These are phyloP conservation scores for Bactericera cockerelli DNA, from an alignment of 1,140 invertebrate genomes.

Conservation along the genomic window DNA sequence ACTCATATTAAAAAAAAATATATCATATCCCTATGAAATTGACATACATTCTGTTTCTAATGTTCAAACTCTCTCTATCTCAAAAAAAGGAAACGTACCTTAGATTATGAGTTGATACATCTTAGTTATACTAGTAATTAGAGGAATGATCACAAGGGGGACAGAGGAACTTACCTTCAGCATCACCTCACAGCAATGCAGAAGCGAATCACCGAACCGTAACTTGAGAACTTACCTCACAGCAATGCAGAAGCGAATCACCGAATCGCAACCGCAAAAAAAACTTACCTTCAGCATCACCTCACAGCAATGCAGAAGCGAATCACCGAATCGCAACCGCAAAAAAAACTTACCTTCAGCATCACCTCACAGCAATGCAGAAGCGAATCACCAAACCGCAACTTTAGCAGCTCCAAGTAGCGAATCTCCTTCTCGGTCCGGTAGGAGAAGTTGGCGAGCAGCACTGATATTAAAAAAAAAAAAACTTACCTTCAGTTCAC, in stretches of 20 bases:
- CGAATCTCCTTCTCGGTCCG: constrained; percentile 86
- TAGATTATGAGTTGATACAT: no score
- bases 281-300: constrained; percentile 83
- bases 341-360: constrained; percentile 63
- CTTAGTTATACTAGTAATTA: no score
- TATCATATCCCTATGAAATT: no score
- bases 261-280: constrained; percentile 88
- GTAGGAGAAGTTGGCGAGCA: constrained; percentile 73
- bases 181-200: constrained; percentile 99
- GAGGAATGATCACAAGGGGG: no score
- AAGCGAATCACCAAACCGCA: constrained; percentile 88
- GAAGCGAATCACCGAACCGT: constrained; percentile 89
- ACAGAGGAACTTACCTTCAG: constrained; percentile 56
- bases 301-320: constrained; percentile 91
- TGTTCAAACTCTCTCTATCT: no score
- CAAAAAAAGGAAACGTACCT: no score
- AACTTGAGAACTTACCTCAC: no score
- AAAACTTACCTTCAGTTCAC: no score
- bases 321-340: constrained; percentile 87
- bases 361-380: constrained; percentile 97
- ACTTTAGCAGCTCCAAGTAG: constrained; percentile 87
- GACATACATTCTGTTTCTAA: no score
- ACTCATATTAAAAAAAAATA: no score
- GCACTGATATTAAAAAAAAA: no score
- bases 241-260: constrained; percentile 87